phyloP scores from a whole-genome alignment of 2,797 vertebrate genomes.

The Bradypodion ventrale region DNA sequence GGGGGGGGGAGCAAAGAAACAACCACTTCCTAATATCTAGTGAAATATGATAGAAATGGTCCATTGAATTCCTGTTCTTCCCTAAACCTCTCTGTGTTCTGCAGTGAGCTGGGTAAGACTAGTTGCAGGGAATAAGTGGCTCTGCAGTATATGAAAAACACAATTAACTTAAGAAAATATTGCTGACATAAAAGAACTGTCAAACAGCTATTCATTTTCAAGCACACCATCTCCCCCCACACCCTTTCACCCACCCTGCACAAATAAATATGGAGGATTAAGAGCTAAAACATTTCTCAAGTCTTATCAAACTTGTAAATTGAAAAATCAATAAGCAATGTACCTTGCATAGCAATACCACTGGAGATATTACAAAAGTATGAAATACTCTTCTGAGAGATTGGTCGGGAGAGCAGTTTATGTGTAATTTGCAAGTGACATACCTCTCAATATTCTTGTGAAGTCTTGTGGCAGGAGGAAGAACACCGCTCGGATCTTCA shows the following conservation, averaged over 20 bases:
- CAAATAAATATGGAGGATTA: conserved; percentile 19
- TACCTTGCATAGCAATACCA: conserved; percentile 24
- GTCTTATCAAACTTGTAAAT: conserved; percentile 32
- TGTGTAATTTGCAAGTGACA: conserved; percentile 11
- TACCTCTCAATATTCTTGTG: background rate
- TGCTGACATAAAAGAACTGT: background rate
- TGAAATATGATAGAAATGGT: background rate
- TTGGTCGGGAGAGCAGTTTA: background rate
- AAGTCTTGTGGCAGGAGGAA: background rate
- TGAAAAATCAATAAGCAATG: conserved; percentile 22
- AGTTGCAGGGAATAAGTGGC: background rate
- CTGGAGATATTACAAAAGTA: background rate
- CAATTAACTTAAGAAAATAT: conserved; percentile 18
- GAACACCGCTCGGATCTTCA: background rate
- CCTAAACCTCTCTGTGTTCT: background rate
- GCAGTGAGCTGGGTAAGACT: background rate
- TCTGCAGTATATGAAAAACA: conserved; percentile 7
- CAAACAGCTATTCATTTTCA: background rate
- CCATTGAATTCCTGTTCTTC: background rate
- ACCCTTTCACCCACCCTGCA: background rate
- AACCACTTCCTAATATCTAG: background rate
- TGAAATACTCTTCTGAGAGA: background rate
- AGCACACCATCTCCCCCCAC: background rate
- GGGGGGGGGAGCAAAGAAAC: no score
- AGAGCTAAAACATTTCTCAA: conserved; percentile 31